These are phyloP conservation scores for Pachyuromys duprasi DNA, from an alignment of 2,797 vertebrate genomes.

Conservation along the genomic window DNA sequence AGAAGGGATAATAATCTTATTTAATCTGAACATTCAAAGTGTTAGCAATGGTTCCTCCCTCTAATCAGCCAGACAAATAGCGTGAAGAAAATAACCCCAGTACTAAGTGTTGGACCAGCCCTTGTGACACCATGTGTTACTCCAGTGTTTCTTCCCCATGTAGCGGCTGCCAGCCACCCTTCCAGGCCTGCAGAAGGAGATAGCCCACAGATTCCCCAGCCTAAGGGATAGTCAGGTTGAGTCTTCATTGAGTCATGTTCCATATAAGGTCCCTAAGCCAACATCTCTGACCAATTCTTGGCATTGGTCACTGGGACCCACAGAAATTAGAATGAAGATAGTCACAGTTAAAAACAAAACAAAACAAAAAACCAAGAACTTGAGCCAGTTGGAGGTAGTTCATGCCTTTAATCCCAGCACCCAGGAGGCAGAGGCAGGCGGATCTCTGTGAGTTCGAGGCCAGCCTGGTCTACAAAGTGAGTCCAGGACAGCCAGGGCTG, in stretches of 20 bases:
- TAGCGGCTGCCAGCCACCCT: neutral
- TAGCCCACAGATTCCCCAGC: neutral
- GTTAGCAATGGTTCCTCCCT: neutral
- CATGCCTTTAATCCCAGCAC: no score
- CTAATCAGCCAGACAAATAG: neutral
- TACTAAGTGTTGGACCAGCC: neutral
- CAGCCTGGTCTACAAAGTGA: no score
- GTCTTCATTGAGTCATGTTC: neutral
- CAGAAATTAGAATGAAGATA: neutral
- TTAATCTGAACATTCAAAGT: constrained; percentile 6
- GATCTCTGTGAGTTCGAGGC: no score
- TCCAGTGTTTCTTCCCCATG: neutral
- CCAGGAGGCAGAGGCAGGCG: no score
- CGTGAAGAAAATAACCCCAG: constrained; percentile 9
- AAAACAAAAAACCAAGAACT: neutral
- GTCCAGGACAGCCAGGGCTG: no score
- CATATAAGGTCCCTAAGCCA: constrained; percentile 7
- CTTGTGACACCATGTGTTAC: neutral
- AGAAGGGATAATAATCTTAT: neutral
- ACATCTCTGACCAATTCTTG: neutral
- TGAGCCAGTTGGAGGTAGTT: no score
- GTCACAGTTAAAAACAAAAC: neutral
- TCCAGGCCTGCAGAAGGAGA: neutral
- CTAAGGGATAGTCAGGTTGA: neutral
- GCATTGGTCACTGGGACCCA: neutral